A percentile compares a stretch with the other conserved stretches of the same genome.
Evolutionary conservation across 1,140 invertebrate species (phyloP).

Genomic region (Himalopsyche phryganea): DNA sequence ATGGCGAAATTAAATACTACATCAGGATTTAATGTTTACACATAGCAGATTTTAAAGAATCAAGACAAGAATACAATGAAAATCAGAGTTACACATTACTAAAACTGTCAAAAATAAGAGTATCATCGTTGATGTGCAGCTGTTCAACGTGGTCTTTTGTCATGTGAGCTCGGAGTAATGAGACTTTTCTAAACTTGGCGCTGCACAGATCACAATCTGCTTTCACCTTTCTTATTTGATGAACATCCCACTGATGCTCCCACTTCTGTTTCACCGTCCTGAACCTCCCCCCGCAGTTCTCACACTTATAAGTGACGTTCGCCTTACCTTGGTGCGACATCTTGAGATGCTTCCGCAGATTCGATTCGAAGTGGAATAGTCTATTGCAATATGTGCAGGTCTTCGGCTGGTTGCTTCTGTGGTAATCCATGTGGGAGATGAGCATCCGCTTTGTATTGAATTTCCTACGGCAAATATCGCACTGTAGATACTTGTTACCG

Average conservation of each 20-base stretch:
- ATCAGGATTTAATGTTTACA: no score
- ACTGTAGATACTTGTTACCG: constrained; percentile 44
- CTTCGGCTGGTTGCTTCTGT: constrained; percentile 41
- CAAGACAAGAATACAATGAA: no score
- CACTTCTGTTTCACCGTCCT: constrained; percentile 47
- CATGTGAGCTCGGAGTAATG: constrained; percentile 21
- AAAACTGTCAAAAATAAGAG: no score
- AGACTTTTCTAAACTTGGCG: constrained; percentile 40
- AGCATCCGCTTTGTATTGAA: constrained; percentile 52
- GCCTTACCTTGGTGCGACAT: constrained; percentile 38
- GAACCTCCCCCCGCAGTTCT: constrained; percentile 42
- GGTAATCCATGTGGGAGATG: constrained; percentile 47
- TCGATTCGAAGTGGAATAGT: constrained; percentile 44
- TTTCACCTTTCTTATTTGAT: constrained; percentile 45
- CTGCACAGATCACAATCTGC: constrained; percentile 45
- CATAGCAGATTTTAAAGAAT: no score
- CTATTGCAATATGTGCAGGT: constrained; percentile 42
- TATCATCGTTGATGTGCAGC: no score
- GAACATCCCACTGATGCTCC: constrained; percentile 49
- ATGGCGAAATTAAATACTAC: no score
- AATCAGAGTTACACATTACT: no score
- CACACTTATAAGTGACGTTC: constrained; percentile 38
- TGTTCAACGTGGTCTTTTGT: constrained; percentile 15
- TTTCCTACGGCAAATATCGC: constrained; percentile 47
- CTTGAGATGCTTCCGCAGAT: constrained; percentile 48